A percentile compares a stretch with the other conserved stretches of the same genome.
phyloP scores from a whole-genome alignment of 2,113 vertebrate species.

The Periophthalmodon schlosseri region DNA sequence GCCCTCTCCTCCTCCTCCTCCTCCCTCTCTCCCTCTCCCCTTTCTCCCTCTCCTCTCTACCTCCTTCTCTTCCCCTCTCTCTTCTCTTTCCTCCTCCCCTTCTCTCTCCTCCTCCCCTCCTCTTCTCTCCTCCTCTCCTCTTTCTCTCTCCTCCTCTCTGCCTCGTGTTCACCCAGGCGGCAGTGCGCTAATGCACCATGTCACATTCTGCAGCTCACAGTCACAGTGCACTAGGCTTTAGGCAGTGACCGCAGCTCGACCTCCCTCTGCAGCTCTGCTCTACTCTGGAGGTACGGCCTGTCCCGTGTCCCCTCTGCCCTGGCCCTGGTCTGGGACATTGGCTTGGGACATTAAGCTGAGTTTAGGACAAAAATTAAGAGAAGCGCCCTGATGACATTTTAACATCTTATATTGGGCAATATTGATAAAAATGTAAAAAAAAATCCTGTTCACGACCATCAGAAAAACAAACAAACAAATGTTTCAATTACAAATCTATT shows the following conservation, averaged over 20 bases:
- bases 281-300: constrained; percentile 37
- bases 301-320: constrained; percentile 14
- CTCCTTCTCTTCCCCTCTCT: not conserved
- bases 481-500: too few species aligned
- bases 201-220: constrained; percentile 78
- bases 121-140: constrained; percentile 5
- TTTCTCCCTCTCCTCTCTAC: not conserved
- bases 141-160: constrained; percentile 6
- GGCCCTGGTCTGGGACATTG: constrained; percentile 17
- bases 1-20: too few species aligned
- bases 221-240: constrained; percentile 68
- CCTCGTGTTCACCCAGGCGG: constrained; percentile 64
- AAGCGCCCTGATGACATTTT: not conserved
- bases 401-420: too few species aligned
- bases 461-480: too few species aligned
- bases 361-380: not conserved
- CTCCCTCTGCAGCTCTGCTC: constrained; percentile 47
- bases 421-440: too few species aligned
- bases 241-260: constrained; percentile 75
- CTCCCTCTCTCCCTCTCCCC: not conserved
- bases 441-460: too few species aligned
- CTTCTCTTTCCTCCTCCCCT: not conserved
- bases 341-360: not conserved
- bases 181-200: constrained; percentile 77
- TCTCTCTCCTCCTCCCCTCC: constrained; percentile 20